Evolutionary conservation across 2,113 vertebrate species (phyloP).

Genomic region (Progne subis): DNA sequence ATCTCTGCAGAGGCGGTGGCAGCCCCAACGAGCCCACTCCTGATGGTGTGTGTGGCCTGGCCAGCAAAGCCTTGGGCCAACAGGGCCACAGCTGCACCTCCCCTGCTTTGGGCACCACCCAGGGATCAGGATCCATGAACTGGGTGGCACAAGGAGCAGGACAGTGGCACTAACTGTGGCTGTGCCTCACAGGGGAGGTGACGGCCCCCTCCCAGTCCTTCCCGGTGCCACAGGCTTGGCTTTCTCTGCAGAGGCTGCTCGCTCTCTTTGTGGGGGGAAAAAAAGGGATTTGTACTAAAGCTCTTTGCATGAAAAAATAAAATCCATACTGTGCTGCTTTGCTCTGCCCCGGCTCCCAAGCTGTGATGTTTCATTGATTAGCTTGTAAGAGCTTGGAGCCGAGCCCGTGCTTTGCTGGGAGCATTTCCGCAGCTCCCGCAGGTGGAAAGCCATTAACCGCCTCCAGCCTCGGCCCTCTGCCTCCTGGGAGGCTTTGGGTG

Average conservation of each 20-base stretch:
- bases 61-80: neutral
- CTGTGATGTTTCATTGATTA: slow-evolving; percentile 53
- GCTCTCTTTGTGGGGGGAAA: neutral
- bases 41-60: neutral
- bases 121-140: accelerated
- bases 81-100: neutral
- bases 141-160: neutral
- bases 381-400: slow-evolving; percentile 43
- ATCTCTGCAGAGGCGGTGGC: neutral
- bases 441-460: slow-evolving; percentile 5
- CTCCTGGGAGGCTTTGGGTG: neutral
- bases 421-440: neutral
- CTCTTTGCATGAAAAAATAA: neutral
- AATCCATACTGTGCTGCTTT: slow-evolving; percentile 45
- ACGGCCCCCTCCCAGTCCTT: neutral
- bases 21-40: neutral
- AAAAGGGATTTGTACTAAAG: slow-evolving; percentile 22
- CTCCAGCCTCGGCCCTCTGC: neutral
- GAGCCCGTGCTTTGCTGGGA: neutral
- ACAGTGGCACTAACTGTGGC: neutral
- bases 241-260: neutral
- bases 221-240: neutral
- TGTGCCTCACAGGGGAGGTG: neutral
- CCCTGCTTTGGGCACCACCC: neutral
- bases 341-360: neutral